Evolutionary conservation across 2,113 vertebrate species (phyloP), one percentile per base, ranked within the genome.

Genomic region (Rhagologus leucostigma): DNA sequence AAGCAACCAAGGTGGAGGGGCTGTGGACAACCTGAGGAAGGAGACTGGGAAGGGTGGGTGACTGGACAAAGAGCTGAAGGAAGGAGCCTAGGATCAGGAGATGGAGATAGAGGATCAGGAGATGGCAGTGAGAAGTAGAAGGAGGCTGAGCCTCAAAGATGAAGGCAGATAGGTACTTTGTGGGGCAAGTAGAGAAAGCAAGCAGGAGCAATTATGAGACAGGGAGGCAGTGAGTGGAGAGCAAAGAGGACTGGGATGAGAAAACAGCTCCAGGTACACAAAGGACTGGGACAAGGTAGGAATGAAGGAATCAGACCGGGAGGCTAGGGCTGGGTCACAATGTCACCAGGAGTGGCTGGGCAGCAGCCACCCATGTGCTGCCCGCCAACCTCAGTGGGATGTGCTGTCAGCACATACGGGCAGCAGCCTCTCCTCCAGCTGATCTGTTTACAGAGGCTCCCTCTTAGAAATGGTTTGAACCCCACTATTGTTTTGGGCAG

Each of bases 251-350:
- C 10, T 52, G 68, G 21, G 50, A 68, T 42, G 27, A 75, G 60
- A 87, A 87, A 64, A 19, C 44, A 91, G 22, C 19, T 42, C 50
- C 37, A n/a, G 29, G 44, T 85, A 26, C 7, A 60, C 37, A 14
- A 75, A 60, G 30, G 22, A 70, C 13, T 0, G 0, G 47, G 37
- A 29, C n/a, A 85, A 64, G 32, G 22, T 7, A 32, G n/a, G 46
- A 46, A n/a, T 71, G 33, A 87, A 91, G 47, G 39, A 49, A 37
- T 68, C 57, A 69, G 46, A 33, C 46, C 32, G 21, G 8, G 8
- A 83, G 84, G 15, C 5, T 13, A 57, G 22, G 50, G 6, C 64
- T 78, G 64, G n/a, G 23, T 84, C 50, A 65, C n/a, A 19, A 13
- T 24, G 29, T 17, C 46, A 56, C 19, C 32, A n/a, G 41, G 18